Base-by-base conservation (phyloP, 92 coral and sea anemone species). In the Diadumene lineata region DNA sequence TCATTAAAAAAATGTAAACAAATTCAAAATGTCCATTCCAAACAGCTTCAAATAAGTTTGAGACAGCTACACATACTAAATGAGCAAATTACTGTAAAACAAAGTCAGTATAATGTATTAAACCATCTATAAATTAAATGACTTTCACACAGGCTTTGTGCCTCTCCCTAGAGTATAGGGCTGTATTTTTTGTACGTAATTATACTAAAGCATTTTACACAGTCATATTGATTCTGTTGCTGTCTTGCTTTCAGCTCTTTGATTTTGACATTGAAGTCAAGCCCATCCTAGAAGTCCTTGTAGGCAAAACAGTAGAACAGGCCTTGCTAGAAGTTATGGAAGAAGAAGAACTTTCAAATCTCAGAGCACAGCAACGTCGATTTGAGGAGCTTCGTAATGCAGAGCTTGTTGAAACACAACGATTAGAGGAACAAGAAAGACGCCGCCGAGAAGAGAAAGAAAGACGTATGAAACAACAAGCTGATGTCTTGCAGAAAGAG, bases 341-440 rank as follows among this genome's bases (percentile, higher is more conserved):
- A 78, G 98, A 94, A 64, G 98, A 94, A 46, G 98, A 94, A 69
- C 83, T 94, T 2, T 69, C 98, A 31, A 94, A 91, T 72, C 98
- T 94, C 25, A 88, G 98, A 31, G 94, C 98, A 32, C 98, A 94
- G 56, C 98, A 94, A 72, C 69, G 98, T 46, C 66, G 79, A 64
- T 94, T 94, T 72, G 93, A 94, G 69, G 98, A 94, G 66, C 86
- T 94, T 15, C 86, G 98, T 0, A 94, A 94, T 86, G 86, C 98
- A 16, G 98, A 94, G 77, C 97, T 94, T 81, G 98, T 94, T 0
- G 98, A 94, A 67, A 94, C 98, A 7, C 98, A 94, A 65, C 86
- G 98, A 56, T 66, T 94, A 76, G 98, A 94, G 70, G 98, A 94
- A 76, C 98, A 94, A 50, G 98, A 94, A 66, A 81, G 98, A 89